Evolutionary conservation across 2,888 invertebrate species (phyloP).

Genomic region (Calliphora vomitoria): DNA sequence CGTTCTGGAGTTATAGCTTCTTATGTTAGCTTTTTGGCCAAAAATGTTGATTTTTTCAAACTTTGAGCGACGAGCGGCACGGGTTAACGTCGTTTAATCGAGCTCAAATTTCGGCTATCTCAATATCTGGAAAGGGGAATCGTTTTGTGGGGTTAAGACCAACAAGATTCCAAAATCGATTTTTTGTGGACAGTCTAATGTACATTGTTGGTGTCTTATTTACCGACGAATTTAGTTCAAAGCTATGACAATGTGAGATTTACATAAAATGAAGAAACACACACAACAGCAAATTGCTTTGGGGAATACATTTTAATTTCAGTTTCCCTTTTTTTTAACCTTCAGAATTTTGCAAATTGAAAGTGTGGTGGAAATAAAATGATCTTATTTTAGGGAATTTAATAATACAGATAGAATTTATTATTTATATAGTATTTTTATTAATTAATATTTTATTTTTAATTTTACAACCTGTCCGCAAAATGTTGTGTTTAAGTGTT

Average conservation of each 20-base stretch:
- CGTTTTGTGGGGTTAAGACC: too few relatives aligned
- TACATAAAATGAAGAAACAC: not conserved
- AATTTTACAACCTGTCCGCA: not conserved
- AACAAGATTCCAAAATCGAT: too few relatives aligned
- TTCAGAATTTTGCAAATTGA: not conserved
- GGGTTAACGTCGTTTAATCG: too few relatives aligned
- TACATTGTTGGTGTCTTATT: conserved; percentile 2
- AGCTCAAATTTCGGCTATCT: too few relatives aligned
- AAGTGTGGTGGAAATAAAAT: not conserved
- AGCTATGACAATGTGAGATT: conserved; percentile 51
- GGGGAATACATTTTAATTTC: conserved; percentile 21
- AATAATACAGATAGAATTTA: not conserved
- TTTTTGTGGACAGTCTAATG: not conserved
- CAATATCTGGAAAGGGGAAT: too few relatives aligned
- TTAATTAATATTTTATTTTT: not conserved
- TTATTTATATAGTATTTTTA: not conserved
- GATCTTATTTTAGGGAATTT: not conserved
- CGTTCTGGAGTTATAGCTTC: too few relatives aligned
- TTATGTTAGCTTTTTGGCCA: too few relatives aligned
- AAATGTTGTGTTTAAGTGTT: not conserved
- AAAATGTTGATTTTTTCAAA: too few relatives aligned
- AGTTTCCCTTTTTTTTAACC: conserved; percentile 3
- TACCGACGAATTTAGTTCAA: conserved; percentile 42
- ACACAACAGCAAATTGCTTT: conserved; percentile 34
- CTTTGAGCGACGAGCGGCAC: too few relatives aligned